A percentile compares a stretch with the other conserved stretches of the same genome.
Evolutionary conservation across 2,888 invertebrate species (phyloP).

Genomic region (Campopleginae sp.): DNA sequence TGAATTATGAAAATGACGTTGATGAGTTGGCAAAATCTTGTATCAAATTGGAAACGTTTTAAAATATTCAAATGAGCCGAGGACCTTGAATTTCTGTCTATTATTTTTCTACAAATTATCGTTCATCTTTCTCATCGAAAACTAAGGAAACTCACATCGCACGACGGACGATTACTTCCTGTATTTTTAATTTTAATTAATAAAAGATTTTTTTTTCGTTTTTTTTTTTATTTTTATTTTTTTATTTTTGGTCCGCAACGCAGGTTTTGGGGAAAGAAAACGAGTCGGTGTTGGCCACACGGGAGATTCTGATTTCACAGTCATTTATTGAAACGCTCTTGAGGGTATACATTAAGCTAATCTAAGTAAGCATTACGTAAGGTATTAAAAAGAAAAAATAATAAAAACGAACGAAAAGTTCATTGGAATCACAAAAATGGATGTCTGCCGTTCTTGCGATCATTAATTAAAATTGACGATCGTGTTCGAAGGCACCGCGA

Average conservation of each 20-base stretch:
- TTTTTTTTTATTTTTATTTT: background rate
- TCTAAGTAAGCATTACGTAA: slow-evolving; percentile 83
- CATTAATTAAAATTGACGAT: slow-evolving; percentile 76
- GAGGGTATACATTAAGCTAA: slow-evolving; percentile 81
- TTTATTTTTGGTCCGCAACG: too few species aligned
- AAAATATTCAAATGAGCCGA: background rate
- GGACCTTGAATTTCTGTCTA: background rate
- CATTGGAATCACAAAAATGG: slow-evolving; percentile 82
- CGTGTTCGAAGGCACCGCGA: slow-evolving; percentile 82
- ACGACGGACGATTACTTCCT: background rate
- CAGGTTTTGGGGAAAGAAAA: background rate
- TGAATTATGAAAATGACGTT: background rate
- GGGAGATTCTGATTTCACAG: slow-evolving; percentile 73
- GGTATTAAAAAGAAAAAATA: slow-evolving; percentile 78
- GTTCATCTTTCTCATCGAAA: background rate
- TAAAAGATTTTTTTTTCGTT: background rate
- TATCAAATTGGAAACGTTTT: background rate
- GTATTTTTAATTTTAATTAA: background rate
- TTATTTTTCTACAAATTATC: background rate
- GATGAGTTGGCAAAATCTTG: background rate
- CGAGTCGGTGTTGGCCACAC: background rate
- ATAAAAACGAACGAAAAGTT: slow-evolving; percentile 78
- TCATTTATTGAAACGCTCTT: slow-evolving; percentile 84
- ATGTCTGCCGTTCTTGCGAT: slow-evolving; percentile 78
- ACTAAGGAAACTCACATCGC: too few species aligned